Conservation (phyloP, 2,888 invertebrate genomes). For the Latrodectus hesperus region DNA sequence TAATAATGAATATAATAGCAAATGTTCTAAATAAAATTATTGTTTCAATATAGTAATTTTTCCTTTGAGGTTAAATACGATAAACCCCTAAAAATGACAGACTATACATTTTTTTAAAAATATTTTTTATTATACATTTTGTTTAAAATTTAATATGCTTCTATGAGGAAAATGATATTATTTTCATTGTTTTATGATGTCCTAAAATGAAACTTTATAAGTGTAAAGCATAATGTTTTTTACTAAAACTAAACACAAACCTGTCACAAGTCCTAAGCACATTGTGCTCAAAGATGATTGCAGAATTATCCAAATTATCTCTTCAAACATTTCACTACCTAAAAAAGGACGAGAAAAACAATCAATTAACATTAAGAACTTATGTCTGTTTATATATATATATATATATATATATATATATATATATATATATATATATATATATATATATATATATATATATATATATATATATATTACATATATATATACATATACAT, state of each 20-base stretch:
- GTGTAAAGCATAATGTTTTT: neutral
- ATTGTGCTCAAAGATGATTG: slow-evolving; percentile 38
- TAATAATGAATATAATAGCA: no score
- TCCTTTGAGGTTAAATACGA: no score
- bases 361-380: neutral
- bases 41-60: no score
- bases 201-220: neutral
- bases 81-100: neutral
- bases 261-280: slow-evolving; percentile 24
- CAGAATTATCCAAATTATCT: slow-evolving; percentile 44
- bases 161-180: neutral
- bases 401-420: no score
- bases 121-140: neutral
- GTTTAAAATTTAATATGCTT: neutral
- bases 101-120: neutral
- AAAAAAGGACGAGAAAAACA: neutral
- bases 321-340: slow-evolving; percentile 40
- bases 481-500: no score
- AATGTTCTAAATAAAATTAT: no score
- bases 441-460: no score
- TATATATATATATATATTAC: no score
- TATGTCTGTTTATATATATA: no score
- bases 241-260: slow-evolving; percentile 4
- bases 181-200: neutral
- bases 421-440: no score